These are phyloP conservation scores for Notolepis coatsorum DNA, from an alignment of 2,797 vertebrate genomes.

Conservation along the genomic window DNA sequence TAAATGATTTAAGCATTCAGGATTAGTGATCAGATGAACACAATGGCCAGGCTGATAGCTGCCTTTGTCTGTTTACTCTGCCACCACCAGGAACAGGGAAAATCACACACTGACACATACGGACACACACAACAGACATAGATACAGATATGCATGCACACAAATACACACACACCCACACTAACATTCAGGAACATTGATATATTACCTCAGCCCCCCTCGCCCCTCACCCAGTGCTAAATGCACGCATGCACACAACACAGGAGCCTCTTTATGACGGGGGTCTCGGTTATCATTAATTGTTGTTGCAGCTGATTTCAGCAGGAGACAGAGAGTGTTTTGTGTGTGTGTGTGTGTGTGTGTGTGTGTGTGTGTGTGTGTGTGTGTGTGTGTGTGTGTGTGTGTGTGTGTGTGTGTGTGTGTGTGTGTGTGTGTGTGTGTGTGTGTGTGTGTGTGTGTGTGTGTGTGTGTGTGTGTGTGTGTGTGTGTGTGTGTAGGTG, in stretches of 20 bases:
- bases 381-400: conserved; percentile 26
- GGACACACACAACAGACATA: conserved; percentile 31
- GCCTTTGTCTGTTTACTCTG: conserved; percentile 73
- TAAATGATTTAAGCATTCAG: conserved; percentile 83
- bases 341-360: conserved; percentile 25
- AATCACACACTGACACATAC: conserved; percentile 56
- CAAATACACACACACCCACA: conserved; percentile 40
- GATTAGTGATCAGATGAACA: conserved; percentile 76
- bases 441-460: conserved; percentile 13
- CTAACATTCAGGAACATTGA: conserved; percentile 20
- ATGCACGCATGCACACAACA: conserved; percentile 53
- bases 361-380: conserved; percentile 16
- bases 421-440: background rate
- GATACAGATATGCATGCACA: conserved; percentile 53
- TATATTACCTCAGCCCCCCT: conserved; percentile 44
- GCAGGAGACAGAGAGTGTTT: background rate
- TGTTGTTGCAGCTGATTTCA: no score
- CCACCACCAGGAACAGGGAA: conserved; percentile 65
- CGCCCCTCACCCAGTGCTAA: conserved; percentile 52
- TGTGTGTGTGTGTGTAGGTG: conserved; percentile 26
- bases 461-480: conserved; percentile 15
- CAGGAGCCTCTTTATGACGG: no score
- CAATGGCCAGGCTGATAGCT: conserved; percentile 77
- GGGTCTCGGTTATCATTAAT: no score
- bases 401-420: conserved; percentile 28